These are phyloP conservation scores for Oceanites oceanicus DNA, from an alignment of 2,113 vertebrate species.

Conservation along the genomic window DNA sequence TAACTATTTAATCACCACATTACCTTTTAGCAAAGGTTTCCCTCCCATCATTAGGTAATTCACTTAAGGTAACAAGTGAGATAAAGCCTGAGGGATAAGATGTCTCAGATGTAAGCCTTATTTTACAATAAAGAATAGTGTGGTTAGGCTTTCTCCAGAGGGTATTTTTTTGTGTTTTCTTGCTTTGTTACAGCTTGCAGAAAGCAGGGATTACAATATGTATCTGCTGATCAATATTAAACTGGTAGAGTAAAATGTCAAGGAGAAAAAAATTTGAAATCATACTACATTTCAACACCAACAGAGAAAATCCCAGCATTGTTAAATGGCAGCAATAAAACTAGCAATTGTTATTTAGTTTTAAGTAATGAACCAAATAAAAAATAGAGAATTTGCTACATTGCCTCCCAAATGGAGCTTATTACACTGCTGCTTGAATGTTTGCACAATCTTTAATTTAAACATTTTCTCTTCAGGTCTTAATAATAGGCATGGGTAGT, in stretches of 20 bases:
- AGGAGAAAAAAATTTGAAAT: constrained; percentile 46
- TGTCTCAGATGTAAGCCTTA: neutral
- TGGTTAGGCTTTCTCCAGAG: neutral
- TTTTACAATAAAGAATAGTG: constrained; percentile 9
- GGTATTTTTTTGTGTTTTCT: neutral
- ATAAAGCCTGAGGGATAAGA: neutral
- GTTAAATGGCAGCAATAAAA: constrained; percentile 56
- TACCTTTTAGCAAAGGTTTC: constrained; percentile 40
- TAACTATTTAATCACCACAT: constrained; percentile 16
- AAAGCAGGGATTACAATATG: constrained; percentile 36
- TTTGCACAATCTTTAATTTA: constrained; percentile 71
- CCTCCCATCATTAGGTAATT: constrained; percentile 26
- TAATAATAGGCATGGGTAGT: constrained; percentile 61
- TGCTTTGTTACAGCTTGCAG: constrained; percentile 12
- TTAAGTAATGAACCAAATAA: constrained; percentile 78
- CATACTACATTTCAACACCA: constrained; percentile 53
- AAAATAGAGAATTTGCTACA: constrained; percentile 67
- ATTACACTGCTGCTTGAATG: constrained; percentile 58
- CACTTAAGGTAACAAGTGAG: constrained; percentile 10
- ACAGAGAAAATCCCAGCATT: constrained; percentile 59
- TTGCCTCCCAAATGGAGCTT: constrained; percentile 64
- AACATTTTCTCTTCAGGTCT: constrained; percentile 71
- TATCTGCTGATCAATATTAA: constrained; percentile 66
- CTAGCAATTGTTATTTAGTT: constrained; percentile 69
- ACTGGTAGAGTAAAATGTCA: constrained; percentile 49